phyloP scores from a whole-genome alignment of 2,113 vertebrate species.

The Mastomys coucha region DNA sequence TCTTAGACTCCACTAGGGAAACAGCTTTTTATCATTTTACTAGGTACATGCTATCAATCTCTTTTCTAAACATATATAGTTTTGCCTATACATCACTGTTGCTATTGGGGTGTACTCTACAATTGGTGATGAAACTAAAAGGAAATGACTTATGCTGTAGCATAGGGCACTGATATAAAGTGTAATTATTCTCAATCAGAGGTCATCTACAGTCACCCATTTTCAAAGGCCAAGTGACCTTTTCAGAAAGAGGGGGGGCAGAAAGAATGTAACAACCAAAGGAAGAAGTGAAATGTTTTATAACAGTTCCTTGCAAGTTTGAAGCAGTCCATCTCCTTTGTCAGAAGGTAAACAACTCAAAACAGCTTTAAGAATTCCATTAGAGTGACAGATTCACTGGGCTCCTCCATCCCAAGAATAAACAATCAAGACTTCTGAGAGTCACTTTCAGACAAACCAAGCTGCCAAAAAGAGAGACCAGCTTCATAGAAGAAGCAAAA shows the following conservation, averaged over 20 bases:
- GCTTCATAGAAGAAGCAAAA: neutral
- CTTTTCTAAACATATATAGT: neutral
- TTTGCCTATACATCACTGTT: neutral
- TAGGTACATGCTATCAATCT: neutral
- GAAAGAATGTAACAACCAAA: neutral
- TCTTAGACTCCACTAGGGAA: neutral
- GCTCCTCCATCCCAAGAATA: neutral
- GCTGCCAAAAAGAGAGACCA: neutral
- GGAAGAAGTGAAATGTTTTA: neutral
- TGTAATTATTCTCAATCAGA: neutral
- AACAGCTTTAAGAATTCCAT: neutral
- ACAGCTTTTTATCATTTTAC: neutral
- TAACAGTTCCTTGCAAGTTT: neutral
- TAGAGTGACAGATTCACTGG: neutral
- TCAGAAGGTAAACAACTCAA: neutral
- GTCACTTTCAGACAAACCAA: neutral
- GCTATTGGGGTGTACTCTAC: neutral
- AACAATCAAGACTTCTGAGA: neutral
- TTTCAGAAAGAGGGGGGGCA: neutral
- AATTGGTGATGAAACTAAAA: neutral
- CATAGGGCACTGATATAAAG: too few relatives aligned
- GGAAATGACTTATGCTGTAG: neutral
- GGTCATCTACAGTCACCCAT: neutral
- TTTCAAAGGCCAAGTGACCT: neutral
- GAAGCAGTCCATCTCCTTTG: neutral